Evolutionary conservation across 2,797 vertebrate species (phyloP).

Genomic region (Numenius phaeopus): DNA sequence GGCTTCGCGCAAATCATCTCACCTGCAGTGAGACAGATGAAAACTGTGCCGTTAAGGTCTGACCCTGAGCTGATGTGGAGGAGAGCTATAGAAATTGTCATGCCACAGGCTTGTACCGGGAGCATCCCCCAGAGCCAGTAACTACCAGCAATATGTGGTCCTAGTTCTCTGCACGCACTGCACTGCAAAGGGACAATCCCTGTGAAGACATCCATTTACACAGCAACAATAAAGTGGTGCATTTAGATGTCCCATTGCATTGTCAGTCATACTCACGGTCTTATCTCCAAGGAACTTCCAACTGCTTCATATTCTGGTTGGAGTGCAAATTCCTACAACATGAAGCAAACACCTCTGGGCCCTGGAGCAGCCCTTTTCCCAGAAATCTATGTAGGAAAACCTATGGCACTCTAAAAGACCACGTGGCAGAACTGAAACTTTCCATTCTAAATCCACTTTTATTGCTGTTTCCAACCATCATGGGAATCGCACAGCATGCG

Average conservation of each 20-base stretch:
- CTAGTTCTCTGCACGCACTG: not conserved
- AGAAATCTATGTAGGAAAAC: conserved; percentile 40
- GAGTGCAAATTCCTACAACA: conserved; percentile 16
- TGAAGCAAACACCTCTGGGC: conserved; percentile 11
- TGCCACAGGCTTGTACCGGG: not conserved
- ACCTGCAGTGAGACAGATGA: not conserved
- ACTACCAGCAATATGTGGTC: fast-evolving
- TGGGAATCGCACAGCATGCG: not conserved
- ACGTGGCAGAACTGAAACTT: conserved; percentile 27
- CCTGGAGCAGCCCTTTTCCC: not conserved
- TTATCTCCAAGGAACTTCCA: conserved; percentile 30
- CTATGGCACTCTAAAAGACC: not conserved
- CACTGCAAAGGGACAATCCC: not conserved
- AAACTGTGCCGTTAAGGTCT: not conserved
- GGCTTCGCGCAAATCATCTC: not conserved
- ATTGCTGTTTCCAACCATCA: conserved; percentile 56
- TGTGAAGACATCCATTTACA: not conserved
- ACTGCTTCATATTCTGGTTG: not conserved
- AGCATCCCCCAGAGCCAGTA: not conserved
- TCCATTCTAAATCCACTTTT: conserved; percentile 49
- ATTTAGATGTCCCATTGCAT: not conserved
- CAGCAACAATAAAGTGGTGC: not conserved
- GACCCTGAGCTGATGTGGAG: not conserved
- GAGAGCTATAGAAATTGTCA: not conserved
- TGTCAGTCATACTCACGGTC: not conserved